These are phyloP conservation scores for Mythimna vitellina DNA, from an alignment of 2,888 invertebrate genomes.

Conservation along the genomic window DNA sequence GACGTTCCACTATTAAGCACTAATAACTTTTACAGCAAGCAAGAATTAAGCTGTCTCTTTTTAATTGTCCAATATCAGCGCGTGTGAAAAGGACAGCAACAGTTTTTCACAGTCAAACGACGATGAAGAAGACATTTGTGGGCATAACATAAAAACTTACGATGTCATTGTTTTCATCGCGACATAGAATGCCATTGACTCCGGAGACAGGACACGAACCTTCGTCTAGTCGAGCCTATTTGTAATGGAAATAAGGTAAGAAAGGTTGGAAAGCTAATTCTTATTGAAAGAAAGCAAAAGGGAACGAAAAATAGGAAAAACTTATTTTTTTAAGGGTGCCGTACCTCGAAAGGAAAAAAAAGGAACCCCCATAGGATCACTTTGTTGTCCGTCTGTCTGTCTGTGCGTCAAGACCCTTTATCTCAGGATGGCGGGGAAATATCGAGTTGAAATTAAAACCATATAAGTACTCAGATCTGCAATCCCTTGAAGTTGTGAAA, in stretches of 20 bases:
- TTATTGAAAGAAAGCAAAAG: background rate
- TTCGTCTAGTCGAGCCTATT: conserved; percentile 29
- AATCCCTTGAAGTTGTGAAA: no score
- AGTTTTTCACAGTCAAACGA: conserved; percentile 45
- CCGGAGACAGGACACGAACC: conserved; percentile 15
- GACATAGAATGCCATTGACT: conserved; percentile 53
- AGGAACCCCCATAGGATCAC: no score
- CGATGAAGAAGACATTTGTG: conserved; percentile 60
- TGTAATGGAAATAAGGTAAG: conserved; percentile 35
- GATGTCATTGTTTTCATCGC: conserved; percentile 57
- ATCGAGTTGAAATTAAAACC: no score
- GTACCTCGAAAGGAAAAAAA: no score
- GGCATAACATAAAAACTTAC: conserved; percentile 60
- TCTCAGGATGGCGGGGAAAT: no score
- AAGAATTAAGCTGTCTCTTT: conserved; percentile 50
- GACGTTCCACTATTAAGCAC: conserved; percentile 39
- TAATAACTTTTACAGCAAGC: conserved; percentile 46
- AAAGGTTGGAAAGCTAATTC: background rate
- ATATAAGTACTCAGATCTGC: no score
- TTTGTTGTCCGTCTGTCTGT: no score
- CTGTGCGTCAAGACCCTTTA: no score
- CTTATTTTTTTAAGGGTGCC: no score
- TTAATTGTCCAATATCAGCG: conserved; percentile 44
- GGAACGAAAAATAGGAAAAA: background rate
- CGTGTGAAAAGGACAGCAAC: conserved; percentile 36